These are phyloP conservation scores for Lapara coniferarum DNA, from an alignment of 2,888 invertebrate species.

Conservation along the genomic window DNA sequence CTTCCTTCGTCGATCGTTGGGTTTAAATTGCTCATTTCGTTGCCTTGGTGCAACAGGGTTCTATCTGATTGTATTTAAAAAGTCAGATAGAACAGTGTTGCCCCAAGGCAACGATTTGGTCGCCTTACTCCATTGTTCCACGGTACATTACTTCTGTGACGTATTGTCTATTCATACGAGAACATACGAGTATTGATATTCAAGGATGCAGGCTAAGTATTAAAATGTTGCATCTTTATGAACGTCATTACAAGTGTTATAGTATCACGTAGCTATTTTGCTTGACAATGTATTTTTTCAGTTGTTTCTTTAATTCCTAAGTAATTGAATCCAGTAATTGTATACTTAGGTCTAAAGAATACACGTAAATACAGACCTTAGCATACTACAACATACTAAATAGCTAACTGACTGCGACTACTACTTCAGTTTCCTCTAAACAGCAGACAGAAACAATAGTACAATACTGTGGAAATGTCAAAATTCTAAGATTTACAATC, in stretches of 20 bases:
- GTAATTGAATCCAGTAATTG: too few relatives aligned
- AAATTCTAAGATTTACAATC: too few relatives aligned
- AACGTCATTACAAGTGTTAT: too few relatives aligned
- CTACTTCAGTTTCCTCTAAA: background rate
- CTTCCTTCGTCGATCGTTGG: slow-evolving; percentile 52
- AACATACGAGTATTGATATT: background rate
- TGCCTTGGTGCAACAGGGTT: too few relatives aligned
- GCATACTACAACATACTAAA: background rate
- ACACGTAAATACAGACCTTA: too few relatives aligned
- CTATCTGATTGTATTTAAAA: too few relatives aligned
- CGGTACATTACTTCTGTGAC: background rate
- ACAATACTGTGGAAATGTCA: background rate
- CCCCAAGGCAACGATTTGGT: slow-evolving; percentile 25
- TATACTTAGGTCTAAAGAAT: background rate
- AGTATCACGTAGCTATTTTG: too few relatives aligned
- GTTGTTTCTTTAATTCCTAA: background rate
- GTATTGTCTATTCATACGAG: background rate
- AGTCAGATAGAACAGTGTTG: too few relatives aligned
- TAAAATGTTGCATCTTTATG: too few relatives aligned
- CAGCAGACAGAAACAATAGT: background rate
- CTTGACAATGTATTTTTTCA: too few relatives aligned
- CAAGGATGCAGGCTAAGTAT: background rate
- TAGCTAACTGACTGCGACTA: background rate
- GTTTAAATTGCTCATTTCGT: slow-evolving; percentile 20
- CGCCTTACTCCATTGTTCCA: slow-evolving; percentile 18